These are phyloP conservation scores for Cantharis rufa DNA, from an alignment of 2,888 invertebrate genomes.

Conservation along the genomic window DNA sequence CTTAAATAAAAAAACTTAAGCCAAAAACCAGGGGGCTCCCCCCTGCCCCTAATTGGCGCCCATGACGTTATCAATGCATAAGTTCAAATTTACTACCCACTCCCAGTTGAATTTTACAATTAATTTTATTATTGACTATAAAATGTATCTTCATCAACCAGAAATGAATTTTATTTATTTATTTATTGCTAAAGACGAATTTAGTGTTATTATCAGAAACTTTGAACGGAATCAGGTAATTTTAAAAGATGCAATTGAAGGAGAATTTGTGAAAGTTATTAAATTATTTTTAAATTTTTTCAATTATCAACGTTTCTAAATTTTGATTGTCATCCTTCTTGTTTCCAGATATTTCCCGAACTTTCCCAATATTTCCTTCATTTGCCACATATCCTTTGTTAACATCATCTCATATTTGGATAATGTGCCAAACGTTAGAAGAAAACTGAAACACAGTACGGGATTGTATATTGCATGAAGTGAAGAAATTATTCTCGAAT, in stretches of 20 bases:
- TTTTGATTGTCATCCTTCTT: background rate
- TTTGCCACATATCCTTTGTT: background rate
- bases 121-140: too few relatives aligned
- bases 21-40: too few relatives aligned
- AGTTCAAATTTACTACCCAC: background rate
- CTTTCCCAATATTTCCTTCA: background rate
- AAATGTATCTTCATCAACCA: too few relatives aligned
- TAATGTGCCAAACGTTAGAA: background rate
- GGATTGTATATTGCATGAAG: background rate
- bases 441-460: background rate
- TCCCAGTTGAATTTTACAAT: too few relatives aligned
- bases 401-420: constrained; percentile 32
- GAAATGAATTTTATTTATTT: too few relatives aligned
- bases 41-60: too few relatives aligned
- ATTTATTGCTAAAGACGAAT: too few relatives aligned
- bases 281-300: background rate
- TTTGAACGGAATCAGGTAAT: background rate
- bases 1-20: too few relatives aligned
- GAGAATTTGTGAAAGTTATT: background rate
- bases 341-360: background rate
- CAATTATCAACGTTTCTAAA: background rate
- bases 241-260: background rate
- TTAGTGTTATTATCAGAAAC: background rate
- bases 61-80: background rate
- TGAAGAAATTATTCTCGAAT: background rate